These are phyloP conservation scores for Heptranchias perlo DNA, from an alignment of 2,113 vertebrate species.

Conservation along the genomic window DNA sequence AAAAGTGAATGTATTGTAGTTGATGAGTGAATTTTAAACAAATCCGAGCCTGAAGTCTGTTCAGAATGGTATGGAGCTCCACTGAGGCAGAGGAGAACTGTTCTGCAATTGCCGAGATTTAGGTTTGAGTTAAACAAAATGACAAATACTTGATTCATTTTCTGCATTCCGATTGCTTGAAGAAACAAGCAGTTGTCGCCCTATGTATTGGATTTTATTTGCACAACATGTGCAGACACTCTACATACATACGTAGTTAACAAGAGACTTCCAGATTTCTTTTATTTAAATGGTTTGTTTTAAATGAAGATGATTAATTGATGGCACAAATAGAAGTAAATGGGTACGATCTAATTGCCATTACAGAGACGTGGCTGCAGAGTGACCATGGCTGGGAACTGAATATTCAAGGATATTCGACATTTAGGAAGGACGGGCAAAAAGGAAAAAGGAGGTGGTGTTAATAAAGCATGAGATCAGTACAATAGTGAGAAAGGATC, in stretches of 20 bases:
- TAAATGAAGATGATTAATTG: too few relatives aligned
- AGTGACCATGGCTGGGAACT: too few relatives aligned
- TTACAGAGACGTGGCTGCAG: too few relatives aligned
- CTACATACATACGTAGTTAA: neutral
- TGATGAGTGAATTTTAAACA: neutral
- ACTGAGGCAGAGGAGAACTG: neutral
- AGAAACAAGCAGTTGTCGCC: neutral
- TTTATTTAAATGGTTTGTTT: neutral
- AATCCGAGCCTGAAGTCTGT: neutral
- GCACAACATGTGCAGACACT: neutral
- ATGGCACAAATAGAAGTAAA: too few relatives aligned
- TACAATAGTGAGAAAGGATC: too few relatives aligned
- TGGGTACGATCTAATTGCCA: too few relatives aligned
- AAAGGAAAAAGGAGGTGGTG: too few relatives aligned
- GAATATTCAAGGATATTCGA: too few relatives aligned
- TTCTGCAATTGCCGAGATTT: neutral
- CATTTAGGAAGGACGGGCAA: too few relatives aligned
- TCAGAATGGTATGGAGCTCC: neutral
- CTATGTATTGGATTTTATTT: neutral
- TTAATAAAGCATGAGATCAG: too few relatives aligned
- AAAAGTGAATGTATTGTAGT: neutral
- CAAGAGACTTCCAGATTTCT: neutral
- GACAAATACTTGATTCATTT: neutral
- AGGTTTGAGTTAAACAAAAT: neutral
- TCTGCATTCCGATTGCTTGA: neutral